A percentile compares a stretch with the other conserved stretches of the same genome.
These are phyloP conservation scores for Echeneis naucrates DNA, from an alignment of 2,797 vertebrate genomes.

Conservation along the genomic window DNA sequence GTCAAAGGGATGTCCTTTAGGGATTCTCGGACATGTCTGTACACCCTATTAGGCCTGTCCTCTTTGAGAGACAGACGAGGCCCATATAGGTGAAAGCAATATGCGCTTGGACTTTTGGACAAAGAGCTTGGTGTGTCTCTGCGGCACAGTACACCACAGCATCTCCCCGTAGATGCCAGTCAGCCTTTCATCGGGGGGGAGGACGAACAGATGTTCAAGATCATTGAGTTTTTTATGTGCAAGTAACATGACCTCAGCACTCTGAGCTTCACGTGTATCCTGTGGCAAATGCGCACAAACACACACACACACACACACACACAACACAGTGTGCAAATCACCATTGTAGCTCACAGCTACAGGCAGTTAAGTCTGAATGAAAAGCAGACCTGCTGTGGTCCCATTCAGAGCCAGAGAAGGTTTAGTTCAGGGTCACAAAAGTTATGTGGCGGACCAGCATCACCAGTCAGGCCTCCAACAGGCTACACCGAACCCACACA, in stretches of 20 bases:
- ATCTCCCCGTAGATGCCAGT: conserved; percentile 59
- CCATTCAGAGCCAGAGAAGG: conserved; percentile 40
- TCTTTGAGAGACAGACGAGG: conserved; percentile 54
- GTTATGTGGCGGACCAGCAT: conserved; percentile 40
- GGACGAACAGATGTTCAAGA: conserved; percentile 77
- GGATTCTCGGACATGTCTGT: conserved; percentile 60
- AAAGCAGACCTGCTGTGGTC: conserved; percentile 49
- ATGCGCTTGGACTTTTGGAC: conserved; percentile 55
- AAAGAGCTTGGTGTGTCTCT: conserved; percentile 60
- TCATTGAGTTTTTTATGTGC: conserved; percentile 71
- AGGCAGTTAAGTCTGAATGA: conserved; percentile 51
- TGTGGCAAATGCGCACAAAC: conserved; percentile 39
- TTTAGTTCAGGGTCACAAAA: conserved; percentile 50
- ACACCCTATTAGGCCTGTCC: conserved; percentile 54
- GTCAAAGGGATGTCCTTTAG: conserved; percentile 71
- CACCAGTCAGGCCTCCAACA: conserved; percentile 44
- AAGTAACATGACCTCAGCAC: conserved; percentile 76
- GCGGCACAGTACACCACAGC: conserved; percentile 57
- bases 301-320: conserved; percentile 30
- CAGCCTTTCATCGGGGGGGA: conserved; percentile 53
- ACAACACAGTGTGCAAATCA: conserved; percentile 32
- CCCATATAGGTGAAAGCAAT: conserved; percentile 66
- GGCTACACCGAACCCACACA: conserved; percentile 52
- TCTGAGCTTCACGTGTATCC: conserved; percentile 65
- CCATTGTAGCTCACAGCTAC: conserved; percentile 48